Evolutionary conservation across 2,113 vertebrate genomes (phyloP).

Genomic region (Pampusana beccarii): DNA sequence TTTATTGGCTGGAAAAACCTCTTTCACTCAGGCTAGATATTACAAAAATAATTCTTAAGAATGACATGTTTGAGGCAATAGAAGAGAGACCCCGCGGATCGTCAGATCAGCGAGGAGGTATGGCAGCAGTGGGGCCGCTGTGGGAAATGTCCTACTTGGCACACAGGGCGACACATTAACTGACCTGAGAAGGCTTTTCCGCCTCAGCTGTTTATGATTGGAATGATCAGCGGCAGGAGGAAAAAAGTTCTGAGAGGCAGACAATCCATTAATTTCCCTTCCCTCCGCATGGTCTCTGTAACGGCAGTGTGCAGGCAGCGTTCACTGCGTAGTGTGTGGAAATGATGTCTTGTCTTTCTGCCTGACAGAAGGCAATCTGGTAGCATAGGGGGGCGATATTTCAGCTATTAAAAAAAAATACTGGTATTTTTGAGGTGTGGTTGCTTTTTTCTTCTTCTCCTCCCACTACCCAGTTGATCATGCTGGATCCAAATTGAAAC

Average conservation of each 20-base stretch:
- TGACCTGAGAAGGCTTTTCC: not conserved
- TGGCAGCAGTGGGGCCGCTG: not conserved
- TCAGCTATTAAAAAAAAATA: not conserved
- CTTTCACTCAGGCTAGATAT: not conserved
- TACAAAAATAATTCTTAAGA: not conserved
- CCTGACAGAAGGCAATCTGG: not conserved
- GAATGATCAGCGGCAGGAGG: not conserved
- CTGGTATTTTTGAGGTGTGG: not conserved
- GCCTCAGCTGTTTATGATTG: not conserved
- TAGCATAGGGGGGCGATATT: not conserved
- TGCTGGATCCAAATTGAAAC: not conserved
- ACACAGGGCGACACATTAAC: not conserved
- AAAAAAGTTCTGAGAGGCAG: not conserved
- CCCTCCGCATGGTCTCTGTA: not conserved
- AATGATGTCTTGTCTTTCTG: not conserved
- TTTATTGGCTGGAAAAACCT: not conserved
- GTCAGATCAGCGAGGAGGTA: not conserved
- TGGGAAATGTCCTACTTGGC: not conserved
- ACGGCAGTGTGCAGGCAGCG: not conserved
- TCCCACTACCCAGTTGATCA: accelerated
- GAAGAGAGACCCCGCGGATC: accelerated
- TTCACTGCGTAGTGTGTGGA: not conserved
- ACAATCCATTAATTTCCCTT: not conserved
- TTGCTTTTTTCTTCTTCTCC: not conserved
- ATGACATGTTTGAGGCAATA: not conserved